Base-by-base conservation (phyloP, 2,888 invertebrate genomes). In the Sarcophaga rosellei region DNA sequence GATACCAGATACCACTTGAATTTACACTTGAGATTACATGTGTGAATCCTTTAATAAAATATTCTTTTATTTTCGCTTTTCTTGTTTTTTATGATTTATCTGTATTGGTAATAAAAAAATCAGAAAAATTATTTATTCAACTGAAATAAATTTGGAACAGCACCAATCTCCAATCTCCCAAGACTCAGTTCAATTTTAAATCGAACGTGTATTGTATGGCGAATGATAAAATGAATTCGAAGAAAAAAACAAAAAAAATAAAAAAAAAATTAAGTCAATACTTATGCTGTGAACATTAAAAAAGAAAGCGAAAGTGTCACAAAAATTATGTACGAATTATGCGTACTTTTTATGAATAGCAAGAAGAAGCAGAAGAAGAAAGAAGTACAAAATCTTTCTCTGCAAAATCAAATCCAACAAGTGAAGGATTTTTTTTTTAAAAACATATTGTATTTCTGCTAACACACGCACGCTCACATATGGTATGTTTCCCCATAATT, bases 191-290 rank as follows among this genome's bases (percentile, higher is more conserved):
- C 35, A 59, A 59, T 4, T 57, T 57, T 5, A 57, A 57, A 17
- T n/a, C 10, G 35, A 35, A 70, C 59, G 70, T 70, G 70, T 4
- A 12, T 57, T 70, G 70, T 59, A 35, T 59, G 12, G 20, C 0
- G 57, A 70, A 59, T 70, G 25, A 3, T 57, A 57, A 70, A 57
- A 35, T 25, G 59, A 35, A 59, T 20, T 57, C 59, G 8, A 3
- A 69, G 6, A 53, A 70, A 3, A 0, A 53, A 6, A 72, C 53
- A 47, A 53, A 53, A 79, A 35, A 35, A 10, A 47, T 3, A 53
- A 69, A 3, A 70, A 17, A 20, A 61, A 25, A 65, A 73, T 57
- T 59, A 80, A 63, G 44, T 68, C 23, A 35, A 61, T 47, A 44
- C 59, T 21, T 65, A 20, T 73, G 59, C 66, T 35, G 8, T 35